phyloP scores from a whole-genome alignment of 2,797 vertebrate species.

The Chrysocyon brachyurus region DNA sequence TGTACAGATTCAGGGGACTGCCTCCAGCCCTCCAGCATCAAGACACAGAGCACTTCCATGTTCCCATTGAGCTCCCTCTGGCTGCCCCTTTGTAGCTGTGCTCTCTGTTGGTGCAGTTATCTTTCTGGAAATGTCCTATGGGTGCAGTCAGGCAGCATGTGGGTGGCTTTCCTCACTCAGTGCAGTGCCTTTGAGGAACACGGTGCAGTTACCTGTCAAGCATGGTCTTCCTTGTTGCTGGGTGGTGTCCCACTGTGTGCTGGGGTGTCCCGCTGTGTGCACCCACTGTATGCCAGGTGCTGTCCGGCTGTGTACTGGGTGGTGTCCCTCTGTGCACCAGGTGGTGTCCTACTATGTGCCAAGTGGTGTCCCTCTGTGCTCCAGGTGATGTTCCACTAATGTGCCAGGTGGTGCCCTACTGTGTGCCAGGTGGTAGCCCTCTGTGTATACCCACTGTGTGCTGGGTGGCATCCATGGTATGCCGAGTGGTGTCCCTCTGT shows the following conservation, averaged over 20 bases:
- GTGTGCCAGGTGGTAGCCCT: too few relatives aligned
- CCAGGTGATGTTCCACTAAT: too few relatives aligned
- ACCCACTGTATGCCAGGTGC: too few relatives aligned
- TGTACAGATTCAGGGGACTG: background rate
- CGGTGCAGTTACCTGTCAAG: accelerated
- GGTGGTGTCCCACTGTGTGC: too few relatives aligned
- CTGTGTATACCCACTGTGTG: too few relatives aligned
- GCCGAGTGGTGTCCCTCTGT: background rate
- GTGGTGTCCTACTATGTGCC: too few relatives aligned
- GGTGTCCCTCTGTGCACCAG: too few relatives aligned
- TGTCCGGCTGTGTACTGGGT: background rate
- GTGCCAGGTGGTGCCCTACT: too few relatives aligned
- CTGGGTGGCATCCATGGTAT: accelerated
- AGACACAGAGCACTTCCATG: background rate
- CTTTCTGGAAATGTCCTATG: background rate
- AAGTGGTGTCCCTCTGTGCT: too few relatives aligned
- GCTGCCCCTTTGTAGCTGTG: background rate
- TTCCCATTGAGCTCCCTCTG: background rate
- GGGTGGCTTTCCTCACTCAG: background rate
- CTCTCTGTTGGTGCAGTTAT: background rate
- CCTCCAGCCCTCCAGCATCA: accelerated
- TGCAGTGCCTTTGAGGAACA: background rate
- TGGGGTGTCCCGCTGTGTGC: too few relatives aligned
- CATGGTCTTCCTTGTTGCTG: background rate
- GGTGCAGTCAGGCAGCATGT: accelerated